Conservation (phyloP, 2,888 invertebrate genomes). For the Aphidoletes aphidimyza region DNA sequence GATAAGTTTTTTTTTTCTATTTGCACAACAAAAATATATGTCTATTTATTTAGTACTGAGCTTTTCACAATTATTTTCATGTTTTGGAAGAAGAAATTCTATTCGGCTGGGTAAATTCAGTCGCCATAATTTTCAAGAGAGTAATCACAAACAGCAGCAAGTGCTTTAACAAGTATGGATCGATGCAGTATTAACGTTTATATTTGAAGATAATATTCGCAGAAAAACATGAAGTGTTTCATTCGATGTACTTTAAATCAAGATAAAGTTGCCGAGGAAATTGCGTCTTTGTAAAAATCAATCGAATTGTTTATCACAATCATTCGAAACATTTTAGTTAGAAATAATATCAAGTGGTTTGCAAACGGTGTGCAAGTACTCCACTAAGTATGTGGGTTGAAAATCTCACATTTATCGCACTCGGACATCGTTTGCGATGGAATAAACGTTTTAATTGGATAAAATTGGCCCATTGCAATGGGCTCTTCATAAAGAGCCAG, state of each 20-base stretch:
- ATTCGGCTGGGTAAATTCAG: no score
- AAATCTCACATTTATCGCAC: not conserved
- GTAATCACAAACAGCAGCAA: no score
- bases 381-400: not conserved
- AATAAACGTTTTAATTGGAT: not conserved
- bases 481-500: no score
- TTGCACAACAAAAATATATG: no score
- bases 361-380: not conserved
- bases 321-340: no score
- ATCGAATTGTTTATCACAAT: constrained; percentile 14
- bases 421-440: not conserved
- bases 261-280: not conserved
- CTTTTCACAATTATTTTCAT: no score
- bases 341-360: not conserved
- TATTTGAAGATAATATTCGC: not conserved
- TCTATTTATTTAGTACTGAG: no score
- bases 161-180: no score
- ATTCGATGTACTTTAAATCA: not conserved
- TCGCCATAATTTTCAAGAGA: no score
- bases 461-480: no score
- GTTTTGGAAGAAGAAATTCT: no score
- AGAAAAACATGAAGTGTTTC: not conserved
- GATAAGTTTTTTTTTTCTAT: no score
- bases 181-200: not conserved
- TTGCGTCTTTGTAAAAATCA: not conserved